phyloP scores from a whole-genome alignment of 2,888 invertebrate species.

The Acrocyrtus sp. region DNA sequence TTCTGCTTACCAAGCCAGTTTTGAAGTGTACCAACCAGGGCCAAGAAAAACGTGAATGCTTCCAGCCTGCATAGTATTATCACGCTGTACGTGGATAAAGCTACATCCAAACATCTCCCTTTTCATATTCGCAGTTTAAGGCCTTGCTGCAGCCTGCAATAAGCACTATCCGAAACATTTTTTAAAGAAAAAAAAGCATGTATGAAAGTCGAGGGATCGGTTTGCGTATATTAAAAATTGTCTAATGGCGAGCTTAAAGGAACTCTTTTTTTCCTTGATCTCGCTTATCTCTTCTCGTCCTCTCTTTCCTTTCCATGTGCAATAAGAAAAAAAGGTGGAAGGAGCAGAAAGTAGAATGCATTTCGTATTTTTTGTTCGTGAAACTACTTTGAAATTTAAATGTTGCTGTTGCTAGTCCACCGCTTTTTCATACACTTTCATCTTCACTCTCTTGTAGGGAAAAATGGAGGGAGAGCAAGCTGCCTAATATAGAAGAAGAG shows the following conservation, averaged over 20 bases:
- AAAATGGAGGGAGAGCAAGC: not conserved
- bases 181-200: too few species aligned
- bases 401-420: conserved; percentile 5
- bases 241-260: not conserved
- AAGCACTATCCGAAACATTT: too few species aligned
- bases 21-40: too few species aligned
- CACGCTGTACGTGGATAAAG: too few species aligned
- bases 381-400: conserved; percentile 39
- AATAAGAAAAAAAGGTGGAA: conserved; percentile 7
- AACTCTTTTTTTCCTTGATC: not conserved
- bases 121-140: too few species aligned
- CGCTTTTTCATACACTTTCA: not conserved
- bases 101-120: too few species aligned
- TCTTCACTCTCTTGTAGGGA: not conserved
- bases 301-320: conserved; percentile 10
- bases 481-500: conserved; percentile 3
- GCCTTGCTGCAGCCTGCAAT: too few species aligned
- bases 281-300: conserved; percentile 21
- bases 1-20: too few species aligned
- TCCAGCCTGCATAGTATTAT: too few species aligned
- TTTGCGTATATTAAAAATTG: conserved; percentile 21
- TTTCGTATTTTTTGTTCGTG: conserved; percentile 19
- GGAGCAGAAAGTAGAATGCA: too few species aligned
- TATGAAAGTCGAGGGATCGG: too few species aligned
- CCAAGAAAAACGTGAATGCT: too few species aligned